Conservation (phyloP, 2,113 vertebrate genomes). For the Emydura subglobosa region DNA sequence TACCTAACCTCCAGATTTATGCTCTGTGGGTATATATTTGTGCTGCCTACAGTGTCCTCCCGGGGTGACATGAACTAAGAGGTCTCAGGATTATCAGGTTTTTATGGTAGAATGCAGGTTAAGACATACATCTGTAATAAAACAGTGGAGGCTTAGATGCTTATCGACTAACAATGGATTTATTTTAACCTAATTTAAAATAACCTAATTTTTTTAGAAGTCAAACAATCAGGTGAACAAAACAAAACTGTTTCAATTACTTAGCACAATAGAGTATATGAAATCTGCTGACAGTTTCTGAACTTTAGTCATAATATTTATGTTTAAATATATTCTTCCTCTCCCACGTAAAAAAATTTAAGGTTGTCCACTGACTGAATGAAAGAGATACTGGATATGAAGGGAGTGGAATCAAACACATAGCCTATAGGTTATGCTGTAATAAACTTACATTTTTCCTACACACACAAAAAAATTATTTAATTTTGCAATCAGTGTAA, state of each 20-base stretch:
- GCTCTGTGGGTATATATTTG: not conserved
- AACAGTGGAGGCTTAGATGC: not conserved
- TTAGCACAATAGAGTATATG: not conserved
- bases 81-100: not conserved
- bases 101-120: not conserved
- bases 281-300: not conserved
- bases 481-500: rapidly evolving
- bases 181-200: not conserved
- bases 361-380: not conserved
- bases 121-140: not conserved
- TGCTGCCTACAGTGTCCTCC: not conserved
- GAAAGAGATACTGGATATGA: not conserved
- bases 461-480: not conserved
- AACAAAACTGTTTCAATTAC: not conserved
- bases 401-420: not conserved
- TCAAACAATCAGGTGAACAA: not conserved
- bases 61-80: not conserved
- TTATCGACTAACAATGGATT: not conserved
- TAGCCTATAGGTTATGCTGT: not conserved
- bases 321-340: not conserved
- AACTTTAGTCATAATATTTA: not conserved
- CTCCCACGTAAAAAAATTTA: not conserved
- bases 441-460: not conserved
- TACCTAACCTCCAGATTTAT: not conserved
- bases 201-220: not conserved